These are phyloP conservation scores for Phyllotreta cruciferae DNA, from an alignment of 2,888 invertebrate species.

Conservation along the genomic window DNA sequence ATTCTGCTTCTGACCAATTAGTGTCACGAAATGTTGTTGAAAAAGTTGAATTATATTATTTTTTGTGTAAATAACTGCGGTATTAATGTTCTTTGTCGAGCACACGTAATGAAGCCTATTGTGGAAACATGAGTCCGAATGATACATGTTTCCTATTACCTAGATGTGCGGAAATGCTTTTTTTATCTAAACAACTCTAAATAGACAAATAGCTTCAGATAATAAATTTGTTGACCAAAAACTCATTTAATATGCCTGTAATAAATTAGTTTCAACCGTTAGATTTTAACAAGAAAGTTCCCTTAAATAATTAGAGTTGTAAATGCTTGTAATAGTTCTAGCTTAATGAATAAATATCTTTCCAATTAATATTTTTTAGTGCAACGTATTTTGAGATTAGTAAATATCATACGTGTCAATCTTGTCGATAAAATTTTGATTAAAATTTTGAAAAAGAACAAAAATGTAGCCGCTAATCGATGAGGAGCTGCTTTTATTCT, in stretches of 20 bases:
- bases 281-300: not conserved
- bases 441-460: too few relatives aligned
- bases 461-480: too few relatives aligned
- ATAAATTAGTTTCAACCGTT: slow-evolving; percentile 1
- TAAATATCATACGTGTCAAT: too few relatives aligned
- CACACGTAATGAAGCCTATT: slow-evolving; percentile 12
- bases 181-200: slow-evolving; percentile 9
- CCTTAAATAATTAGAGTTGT: too few relatives aligned
- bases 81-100: slow-evolving; percentile 15
- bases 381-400: too few relatives aligned
- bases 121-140: slow-evolving; percentile 9
- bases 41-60: slow-evolving; percentile 12
- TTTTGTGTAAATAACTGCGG: slow-evolving; percentile 12
- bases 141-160: slow-evolving; percentile 13
- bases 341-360: too few relatives aligned
- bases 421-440: too few relatives aligned
- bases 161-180: slow-evolving; percentile 11
- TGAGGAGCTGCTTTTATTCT: too few relatives aligned
- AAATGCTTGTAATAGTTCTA: too few relatives aligned
- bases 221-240: slow-evolving; percentile 6
- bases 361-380: too few relatives aligned
- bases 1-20: slow-evolving; percentile 16
- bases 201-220: slow-evolving; percentile 13
- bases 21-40: slow-evolving; percentile 18
- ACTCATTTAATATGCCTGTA: not conserved